A percentile compares a stretch with the other conserved stretches of the same genome.
phyloP scores from a whole-genome alignment of 2,888 invertebrate species.

The Brenthis ino region DNA sequence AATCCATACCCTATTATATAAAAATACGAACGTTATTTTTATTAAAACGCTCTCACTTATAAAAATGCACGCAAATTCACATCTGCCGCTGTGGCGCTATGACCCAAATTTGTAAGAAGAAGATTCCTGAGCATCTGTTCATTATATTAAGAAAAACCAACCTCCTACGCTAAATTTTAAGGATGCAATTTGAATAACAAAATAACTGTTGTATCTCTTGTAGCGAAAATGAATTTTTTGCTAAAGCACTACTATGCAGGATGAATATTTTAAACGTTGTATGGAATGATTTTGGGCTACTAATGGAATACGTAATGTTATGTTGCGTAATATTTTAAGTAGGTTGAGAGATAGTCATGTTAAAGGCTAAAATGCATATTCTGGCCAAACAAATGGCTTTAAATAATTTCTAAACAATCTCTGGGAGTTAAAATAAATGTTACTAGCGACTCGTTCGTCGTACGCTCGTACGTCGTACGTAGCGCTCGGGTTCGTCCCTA shows the following conservation, averaged over 20 bases:
- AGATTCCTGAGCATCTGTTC: conserved; percentile 27
- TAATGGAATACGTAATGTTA: conserved; percentile 2
- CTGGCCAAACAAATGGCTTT: too few relatives aligned
- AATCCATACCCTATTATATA: neutral
- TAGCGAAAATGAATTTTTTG: conserved; percentile 6
- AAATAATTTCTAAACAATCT: too few relatives aligned
- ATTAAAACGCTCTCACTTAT: conserved; percentile 8
- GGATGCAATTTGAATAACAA: conserved; percentile 14
- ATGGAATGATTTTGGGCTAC: neutral
- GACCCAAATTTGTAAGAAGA: conserved; percentile 28
- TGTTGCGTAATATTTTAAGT: neutral
- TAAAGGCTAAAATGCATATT: too few relatives aligned
- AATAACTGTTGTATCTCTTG: neutral
- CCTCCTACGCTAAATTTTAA: neutral
- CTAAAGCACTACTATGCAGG: conserved; percentile 14
- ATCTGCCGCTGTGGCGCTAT: conserved; percentile 32
- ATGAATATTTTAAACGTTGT: conserved; percentile 19
- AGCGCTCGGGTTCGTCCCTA: too few relatives aligned
- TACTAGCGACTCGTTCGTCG: too few relatives aligned
- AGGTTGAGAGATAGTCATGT: too few relatives aligned
- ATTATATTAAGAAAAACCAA: conserved; percentile 10
- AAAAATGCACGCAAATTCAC: conserved; percentile 16
- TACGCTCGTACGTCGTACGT: too few relatives aligned
- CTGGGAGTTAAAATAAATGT: too few relatives aligned
- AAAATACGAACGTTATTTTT: neutral